Evolutionary conservation across 2,888 invertebrate species (phyloP).

Genomic region (Pocota personata): DNA sequence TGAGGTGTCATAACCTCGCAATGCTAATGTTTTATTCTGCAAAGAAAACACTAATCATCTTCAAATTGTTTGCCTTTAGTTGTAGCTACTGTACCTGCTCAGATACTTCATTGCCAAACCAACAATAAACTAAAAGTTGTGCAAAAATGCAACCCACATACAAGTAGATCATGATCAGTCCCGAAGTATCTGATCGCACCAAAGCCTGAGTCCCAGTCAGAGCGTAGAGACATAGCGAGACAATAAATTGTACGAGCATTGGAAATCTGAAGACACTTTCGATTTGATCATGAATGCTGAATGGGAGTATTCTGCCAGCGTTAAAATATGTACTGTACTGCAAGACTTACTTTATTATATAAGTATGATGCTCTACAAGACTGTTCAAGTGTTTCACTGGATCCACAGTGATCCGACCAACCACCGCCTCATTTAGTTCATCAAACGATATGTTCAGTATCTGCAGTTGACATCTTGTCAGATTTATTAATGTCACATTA

Average conservation of each 20-base stretch:
- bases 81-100: conserved; percentile 75
- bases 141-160: conserved; percentile 77
- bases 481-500: conserved; percentile 78
- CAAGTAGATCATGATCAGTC: conserved; percentile 76
- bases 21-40: conserved; percentile 77
- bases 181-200: conserved; percentile 73
- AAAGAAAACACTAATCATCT: neutral
- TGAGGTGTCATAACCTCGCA: conserved; percentile 75
- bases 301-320: neutral
- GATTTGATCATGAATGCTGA: conserved; percentile 76
- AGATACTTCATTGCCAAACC: conserved; percentile 78
- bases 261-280: conserved; percentile 76
- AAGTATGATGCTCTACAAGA: conserved; percentile 76
- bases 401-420: conserved; percentile 22
- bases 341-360: conserved; percentile 75
- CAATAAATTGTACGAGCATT: conserved; percentile 77
- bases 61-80: neutral
- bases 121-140: conserved; percentile 78
- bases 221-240: conserved; percentile 76
- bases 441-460: conserved; percentile 77
- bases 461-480: conserved; percentile 78
- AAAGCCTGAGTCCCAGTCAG: conserved; percentile 78
- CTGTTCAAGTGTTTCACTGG: conserved; percentile 73
- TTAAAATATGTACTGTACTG: neutral
- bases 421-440: conserved; percentile 55